Percentiles rank a stretch among this genome's conserved stretches.
Conservation (phyloP, 1,140 invertebrate species). For the Bombyx mandarina region DNA sequence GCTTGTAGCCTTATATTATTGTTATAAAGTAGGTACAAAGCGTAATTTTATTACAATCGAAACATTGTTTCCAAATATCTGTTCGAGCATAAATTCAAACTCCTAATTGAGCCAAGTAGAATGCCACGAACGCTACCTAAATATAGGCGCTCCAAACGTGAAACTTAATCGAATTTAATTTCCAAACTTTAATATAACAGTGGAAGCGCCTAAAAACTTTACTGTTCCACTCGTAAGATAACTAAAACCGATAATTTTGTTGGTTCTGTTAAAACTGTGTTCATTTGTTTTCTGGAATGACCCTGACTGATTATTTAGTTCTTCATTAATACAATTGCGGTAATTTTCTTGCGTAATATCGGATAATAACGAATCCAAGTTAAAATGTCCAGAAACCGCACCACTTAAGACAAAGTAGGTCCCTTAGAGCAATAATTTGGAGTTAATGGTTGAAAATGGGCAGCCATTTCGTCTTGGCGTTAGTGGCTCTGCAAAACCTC, state of each 20-base stretch:
- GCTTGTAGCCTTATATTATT: too few relatives aligned
- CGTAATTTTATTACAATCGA: slow-evolving; percentile 3
- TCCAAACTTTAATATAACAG: slow-evolving; percentile 4
- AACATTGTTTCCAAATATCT: slow-evolving; percentile 2
- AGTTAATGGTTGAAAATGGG: slow-evolving; percentile 13
- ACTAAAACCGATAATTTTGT: not conserved
- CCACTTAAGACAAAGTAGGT: not conserved
- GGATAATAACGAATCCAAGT: too few relatives aligned
- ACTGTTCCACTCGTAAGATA: not conserved
- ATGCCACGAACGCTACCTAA: slow-evolving; percentile 1
- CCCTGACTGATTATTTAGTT: too few relatives aligned
- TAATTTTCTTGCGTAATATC: too few relatives aligned
- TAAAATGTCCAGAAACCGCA: too few relatives aligned
- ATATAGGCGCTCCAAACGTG: slow-evolving; percentile 2
- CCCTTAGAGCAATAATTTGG: slow-evolving; percentile 12
- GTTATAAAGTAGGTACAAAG: too few relatives aligned
- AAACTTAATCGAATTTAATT: slow-evolving; percentile 7
- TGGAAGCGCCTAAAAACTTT: not conserved
- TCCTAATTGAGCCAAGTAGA: slow-evolving; percentile 6
- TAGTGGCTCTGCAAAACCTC: slow-evolving; percentile 11
- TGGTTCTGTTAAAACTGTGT: not conserved
- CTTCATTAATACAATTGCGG: too few relatives aligned
- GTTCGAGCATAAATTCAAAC: slow-evolving; percentile 4
- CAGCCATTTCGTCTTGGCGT: slow-evolving; percentile 13
- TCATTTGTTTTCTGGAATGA: too few relatives aligned